Percentiles rank a stretch among this genome's conserved stretches.
phyloP scores from a whole-genome alignment of 1,140 invertebrate genomes.

The Drosophila pandora region DNA sequence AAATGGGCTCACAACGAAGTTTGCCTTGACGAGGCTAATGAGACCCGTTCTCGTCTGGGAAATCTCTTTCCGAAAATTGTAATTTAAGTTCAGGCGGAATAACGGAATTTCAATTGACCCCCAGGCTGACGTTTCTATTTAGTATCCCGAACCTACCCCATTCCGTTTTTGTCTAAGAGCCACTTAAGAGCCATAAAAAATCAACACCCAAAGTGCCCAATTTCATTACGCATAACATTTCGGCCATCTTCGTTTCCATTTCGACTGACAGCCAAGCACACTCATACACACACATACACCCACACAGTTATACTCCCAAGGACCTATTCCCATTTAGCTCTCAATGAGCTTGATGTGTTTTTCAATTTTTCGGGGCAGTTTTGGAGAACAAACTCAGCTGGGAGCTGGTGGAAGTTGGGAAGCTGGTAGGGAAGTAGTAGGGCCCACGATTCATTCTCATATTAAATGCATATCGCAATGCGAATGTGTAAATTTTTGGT shows the following conservation, averaged over 20 bases:
- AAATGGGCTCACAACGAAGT: constrained; percentile 39
- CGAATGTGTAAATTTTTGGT: constrained; percentile 74
- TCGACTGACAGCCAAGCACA: constrained; percentile 10
- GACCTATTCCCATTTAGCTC: constrained; percentile 54
- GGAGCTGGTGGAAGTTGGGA: constrained; percentile 6
- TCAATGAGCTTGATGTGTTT: constrained; percentile 75
- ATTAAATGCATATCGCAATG: constrained; percentile 81
- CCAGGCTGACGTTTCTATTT: neutral
- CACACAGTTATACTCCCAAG: constrained; percentile 9
- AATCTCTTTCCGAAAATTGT: neutral
- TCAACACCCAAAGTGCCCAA: constrained; percentile 60
- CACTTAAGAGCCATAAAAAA: constrained; percentile 70
- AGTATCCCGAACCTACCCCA: neutral
- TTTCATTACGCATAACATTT: constrained; percentile 73
- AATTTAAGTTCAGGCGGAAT: constrained; percentile 19
- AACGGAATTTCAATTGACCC: constrained; percentile 42
- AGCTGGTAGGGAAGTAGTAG: constrained; percentile 5
- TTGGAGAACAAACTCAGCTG: constrained; percentile 20
- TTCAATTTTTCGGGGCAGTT: constrained; percentile 48
- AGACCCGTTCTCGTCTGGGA: constrained; percentile 5
- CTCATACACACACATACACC: constrained; percentile 2
- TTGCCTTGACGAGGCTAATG: constrained; percentile 33
- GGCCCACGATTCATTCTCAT: constrained; percentile 47
- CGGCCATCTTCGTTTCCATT: constrained; percentile 44
- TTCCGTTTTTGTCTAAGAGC: constrained; percentile 18